phyloP scores from a whole-genome alignment of 2,797 vertebrate genomes.

The Chromis chromis region DNA sequence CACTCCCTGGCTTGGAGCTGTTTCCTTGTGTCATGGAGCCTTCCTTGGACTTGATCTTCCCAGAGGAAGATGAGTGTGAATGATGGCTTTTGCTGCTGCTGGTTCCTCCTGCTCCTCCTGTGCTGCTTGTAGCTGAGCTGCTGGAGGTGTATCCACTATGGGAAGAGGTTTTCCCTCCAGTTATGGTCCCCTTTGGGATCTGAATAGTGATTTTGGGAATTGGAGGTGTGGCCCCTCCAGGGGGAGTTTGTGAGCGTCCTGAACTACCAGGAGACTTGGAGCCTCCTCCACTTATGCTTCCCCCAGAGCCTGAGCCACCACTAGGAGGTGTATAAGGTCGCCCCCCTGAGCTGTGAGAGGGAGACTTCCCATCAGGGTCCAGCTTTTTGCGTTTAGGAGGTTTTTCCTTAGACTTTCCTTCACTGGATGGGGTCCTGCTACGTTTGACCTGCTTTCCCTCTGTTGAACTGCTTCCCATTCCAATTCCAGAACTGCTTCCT shows the following conservation, averaged over 20 bases:
- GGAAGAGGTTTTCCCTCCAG: conserved; percentile 94
- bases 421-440: conserved; percentile 95
- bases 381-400: conserved; percentile 95
- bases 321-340: conserved; percentile 96
- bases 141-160: conserved; percentile 94
- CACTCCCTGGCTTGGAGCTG: conserved; percentile 90
- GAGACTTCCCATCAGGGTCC: conserved; percentile 95
- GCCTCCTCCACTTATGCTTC: conserved; percentile 91
- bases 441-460: conserved; percentile 95
- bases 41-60: conserved; percentile 96
- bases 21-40: conserved; percentile 87
- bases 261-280: conserved; percentile 98
- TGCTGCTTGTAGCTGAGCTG: conserved; percentile 85
- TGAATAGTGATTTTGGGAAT: conserved; percentile 99
- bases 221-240: conserved; percentile 94
- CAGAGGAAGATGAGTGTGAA: conserved; percentile 94
- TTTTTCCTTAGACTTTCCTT: conserved; percentile 97
- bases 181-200: conserved; percentile 95
- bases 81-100: conserved; percentile 95
- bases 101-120: conserved; percentile 76
- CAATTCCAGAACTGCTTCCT: conserved; percentile 85
- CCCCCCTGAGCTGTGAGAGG: conserved; percentile 93
- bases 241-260: conserved; percentile 95
- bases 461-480: conserved; percentile 81
- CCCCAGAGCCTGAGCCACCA: conserved; percentile 89